phyloP scores from a whole-genome alignment of 2,888 invertebrate species.

The Trypoxylon attenuatum region DNA sequence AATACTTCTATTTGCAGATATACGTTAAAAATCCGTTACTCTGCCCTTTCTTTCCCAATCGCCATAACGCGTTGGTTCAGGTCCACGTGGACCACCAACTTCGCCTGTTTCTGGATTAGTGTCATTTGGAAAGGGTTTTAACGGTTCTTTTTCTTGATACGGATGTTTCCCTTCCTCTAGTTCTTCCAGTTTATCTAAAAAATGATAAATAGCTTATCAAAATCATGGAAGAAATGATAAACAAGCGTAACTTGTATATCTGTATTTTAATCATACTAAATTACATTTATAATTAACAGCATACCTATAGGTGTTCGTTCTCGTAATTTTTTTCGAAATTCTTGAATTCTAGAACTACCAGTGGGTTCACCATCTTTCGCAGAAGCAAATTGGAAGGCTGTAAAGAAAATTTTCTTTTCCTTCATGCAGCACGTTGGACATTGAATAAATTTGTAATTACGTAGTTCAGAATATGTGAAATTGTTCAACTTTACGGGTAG shows the following conservation, averaged over 20 bases:
- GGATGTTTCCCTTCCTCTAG: conserved; percentile 82
- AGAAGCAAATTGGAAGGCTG: conserved; percentile 46
- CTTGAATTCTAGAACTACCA: conserved; percentile 78
- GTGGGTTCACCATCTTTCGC: conserved; percentile 63
- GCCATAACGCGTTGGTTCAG: conserved; percentile 98
- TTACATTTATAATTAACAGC: too few relatives aligned
- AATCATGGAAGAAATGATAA: not conserved
- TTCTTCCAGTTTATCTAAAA: conserved; percentile 86
- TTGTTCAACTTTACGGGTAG: not conserved
- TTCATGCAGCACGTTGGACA: not conserved
- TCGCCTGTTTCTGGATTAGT: conserved; percentile 96
- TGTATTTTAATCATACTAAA: not conserved
- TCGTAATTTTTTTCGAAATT: conserved; percentile 85
- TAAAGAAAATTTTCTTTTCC: conserved; percentile 1
- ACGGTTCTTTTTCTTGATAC: conserved; percentile 87
- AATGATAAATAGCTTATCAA: too few relatives aligned
- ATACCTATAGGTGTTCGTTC: conserved; percentile 78
- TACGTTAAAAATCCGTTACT: conserved; percentile 90
- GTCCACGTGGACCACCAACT: conserved; percentile 95
- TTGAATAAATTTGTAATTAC: not conserved
- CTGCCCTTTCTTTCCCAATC: conserved; percentile 99
- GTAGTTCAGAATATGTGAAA: not conserved
- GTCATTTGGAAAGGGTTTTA: conserved; percentile 89
- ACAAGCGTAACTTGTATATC: not conserved
- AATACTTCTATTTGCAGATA: not conserved